Evolutionary conservation across 2,797 vertebrate genomes (phyloP), one percentile per base, ranked within the genome.

Genomic region (Gallinago solitaria): DNA sequence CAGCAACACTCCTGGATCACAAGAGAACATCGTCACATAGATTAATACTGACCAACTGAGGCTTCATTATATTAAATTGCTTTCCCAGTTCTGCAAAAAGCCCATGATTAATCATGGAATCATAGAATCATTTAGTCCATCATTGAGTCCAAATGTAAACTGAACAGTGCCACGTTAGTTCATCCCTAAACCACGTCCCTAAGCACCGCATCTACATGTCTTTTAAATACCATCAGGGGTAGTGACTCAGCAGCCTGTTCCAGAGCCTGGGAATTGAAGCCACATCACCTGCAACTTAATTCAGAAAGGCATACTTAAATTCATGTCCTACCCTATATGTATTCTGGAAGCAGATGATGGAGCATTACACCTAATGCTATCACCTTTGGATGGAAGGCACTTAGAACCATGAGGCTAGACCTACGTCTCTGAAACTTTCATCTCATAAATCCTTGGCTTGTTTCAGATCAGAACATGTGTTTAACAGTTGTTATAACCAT

Each of bases 181-280:
- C 28, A 50, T 3, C 47, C 51, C 45, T 37, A 51, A 60, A 43
- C 23, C 16, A 10, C 28, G 25, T 15, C 8, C 13, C 11, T 32
- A 51, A 37, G 7, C 2, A 3, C 21, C 27, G 33, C 3, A 4
- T n/a, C 51, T 54, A 54, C 6, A 12, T 0, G 2, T 39, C 64
- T 63, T 63, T 33, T 43, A 78, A 78, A 60, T 65, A 53, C 3
- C 3, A 7, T 24, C 3, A 6, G 30, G 4, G 10, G 60, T 20
- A 9, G 17, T n/a, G 70, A 54, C 23, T 45, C 17, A 19, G 32
- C 16, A 80, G 50, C 17, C 35, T 69, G 15, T 54, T 69, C 56
- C 37, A 39, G 24, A 48, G 63, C 9, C 33, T 65, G 23, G 53
- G 15, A 87, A 33, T 15, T 43, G 30, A 74, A 91, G 39, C 18